A percentile compares a stretch with the other conserved stretches of the same genome.
Conservation (phyloP, 2,797 vertebrate genomes). For the Sciurus carolinensis region DNA sequence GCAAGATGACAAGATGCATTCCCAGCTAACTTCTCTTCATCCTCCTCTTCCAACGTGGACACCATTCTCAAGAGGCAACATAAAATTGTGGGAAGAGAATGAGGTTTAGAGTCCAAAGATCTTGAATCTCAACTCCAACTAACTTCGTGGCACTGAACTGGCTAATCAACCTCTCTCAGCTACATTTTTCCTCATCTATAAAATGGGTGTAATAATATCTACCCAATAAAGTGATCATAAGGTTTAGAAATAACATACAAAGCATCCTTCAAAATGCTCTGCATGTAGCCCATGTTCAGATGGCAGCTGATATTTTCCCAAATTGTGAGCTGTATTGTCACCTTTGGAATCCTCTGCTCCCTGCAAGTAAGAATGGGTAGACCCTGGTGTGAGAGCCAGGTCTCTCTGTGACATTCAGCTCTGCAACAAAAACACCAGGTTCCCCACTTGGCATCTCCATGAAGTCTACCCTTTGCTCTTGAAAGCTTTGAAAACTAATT, state of each 20-base stretch:
- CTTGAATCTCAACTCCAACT: background rate
- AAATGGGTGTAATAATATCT: background rate
- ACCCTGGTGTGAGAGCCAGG: background rate
- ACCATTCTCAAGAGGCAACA: background rate
- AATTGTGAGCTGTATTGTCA: background rate
- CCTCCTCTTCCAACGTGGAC: background rate
- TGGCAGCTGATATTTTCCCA: background rate
- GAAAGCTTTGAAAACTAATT: conserved; percentile 10
- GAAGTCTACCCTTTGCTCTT: background rate
- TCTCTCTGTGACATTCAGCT: background rate
- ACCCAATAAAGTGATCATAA: background rate
- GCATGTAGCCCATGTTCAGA: background rate
- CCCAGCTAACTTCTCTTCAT: background rate
- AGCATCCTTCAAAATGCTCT: background rate
- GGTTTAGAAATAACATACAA: background rate
- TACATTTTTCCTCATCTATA: background rate
- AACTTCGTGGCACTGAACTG: background rate
- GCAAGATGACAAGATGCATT: background rate
- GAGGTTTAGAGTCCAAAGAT: background rate
- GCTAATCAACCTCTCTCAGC: background rate
- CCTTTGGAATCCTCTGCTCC: background rate
- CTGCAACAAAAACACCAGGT: background rate
- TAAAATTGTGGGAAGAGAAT: conserved; percentile 77
- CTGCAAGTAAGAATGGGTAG: background rate
- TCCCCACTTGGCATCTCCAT: background rate